Evolutionary conservation across 2,113 vertebrate genomes (phyloP).

Genomic region (Sula dactylatra): DNA sequence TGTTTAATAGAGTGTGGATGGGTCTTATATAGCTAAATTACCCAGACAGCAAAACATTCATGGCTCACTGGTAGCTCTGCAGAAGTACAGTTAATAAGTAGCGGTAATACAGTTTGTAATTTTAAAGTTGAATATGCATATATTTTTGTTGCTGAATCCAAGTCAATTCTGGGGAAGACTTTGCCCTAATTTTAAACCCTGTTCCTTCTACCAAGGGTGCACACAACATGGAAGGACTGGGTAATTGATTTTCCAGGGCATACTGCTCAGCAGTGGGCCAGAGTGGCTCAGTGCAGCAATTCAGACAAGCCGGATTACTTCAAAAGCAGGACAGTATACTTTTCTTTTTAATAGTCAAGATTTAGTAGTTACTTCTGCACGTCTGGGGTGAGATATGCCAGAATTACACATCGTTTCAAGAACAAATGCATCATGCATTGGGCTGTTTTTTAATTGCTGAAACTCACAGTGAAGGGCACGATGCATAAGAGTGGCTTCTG

Average conservation of each 20-base stretch:
- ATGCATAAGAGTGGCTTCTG: neutral
- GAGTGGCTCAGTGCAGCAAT: neutral
- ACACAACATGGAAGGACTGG: neutral
- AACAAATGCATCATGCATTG: neutral
- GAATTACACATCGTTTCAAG: neutral
- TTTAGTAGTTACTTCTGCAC: neutral
- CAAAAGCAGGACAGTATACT: neutral
- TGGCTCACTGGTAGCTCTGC: neutral
- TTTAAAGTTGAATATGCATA: neutral
- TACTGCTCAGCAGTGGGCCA: neutral
- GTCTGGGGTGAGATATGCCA: neutral
- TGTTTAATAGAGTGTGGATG: neutral
- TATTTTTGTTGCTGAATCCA: neutral
- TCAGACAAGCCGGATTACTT: neutral
- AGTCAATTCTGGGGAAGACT: neutral
- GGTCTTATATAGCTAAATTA: neutral
- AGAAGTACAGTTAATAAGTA: neutral
- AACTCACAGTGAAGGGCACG: neutral
- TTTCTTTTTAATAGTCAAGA: neutral
- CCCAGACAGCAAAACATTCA: neutral
- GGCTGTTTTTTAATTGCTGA: neutral
- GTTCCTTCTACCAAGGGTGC: neutral
- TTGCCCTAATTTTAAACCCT: neutral
- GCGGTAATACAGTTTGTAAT: neutral
- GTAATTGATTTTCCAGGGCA: constrained; percentile 6